Conservation (phyloP, 1,140 invertebrate species). For the Calycopis cecrops region DNA sequence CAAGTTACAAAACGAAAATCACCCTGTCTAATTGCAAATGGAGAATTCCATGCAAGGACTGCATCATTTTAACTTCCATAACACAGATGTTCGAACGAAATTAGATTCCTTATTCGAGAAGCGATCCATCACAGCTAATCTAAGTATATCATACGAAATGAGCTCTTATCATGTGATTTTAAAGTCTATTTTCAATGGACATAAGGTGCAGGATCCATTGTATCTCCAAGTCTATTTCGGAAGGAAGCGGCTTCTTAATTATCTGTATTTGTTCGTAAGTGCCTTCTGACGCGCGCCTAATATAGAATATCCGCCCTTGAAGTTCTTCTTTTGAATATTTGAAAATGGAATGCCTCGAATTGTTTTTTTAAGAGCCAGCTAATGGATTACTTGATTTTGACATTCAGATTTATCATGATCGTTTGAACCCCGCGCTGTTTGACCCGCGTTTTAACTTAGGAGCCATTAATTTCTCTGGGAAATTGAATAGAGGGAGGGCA, state of each 20-base stretch:
- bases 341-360: not conserved
- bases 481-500: no score
- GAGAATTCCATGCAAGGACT: slow-evolving; percentile 3
- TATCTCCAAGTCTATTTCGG: not conserved
- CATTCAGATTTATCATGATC: no score
- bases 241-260: slow-evolving; percentile 4
- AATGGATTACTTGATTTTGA: no score
- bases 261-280: slow-evolving; percentile 4
- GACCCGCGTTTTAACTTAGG: no score
- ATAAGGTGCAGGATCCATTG: not conserved
- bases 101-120: not conserved
- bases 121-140: not conserved
- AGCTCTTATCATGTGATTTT: not conserved
- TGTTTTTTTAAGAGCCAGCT: no score
- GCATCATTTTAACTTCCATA: slow-evolving; percentile 2
- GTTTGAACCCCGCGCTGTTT: no score
- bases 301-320: slow-evolving; percentile 7
- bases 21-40: no score
- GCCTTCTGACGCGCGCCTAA: not conserved
- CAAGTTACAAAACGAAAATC: no score
- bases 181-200: not conserved
- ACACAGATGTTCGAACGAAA: not conserved
- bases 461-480: no score
- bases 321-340: not conserved
- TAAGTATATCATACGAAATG: not conserved